Evolutionary conservation across 2,888 invertebrate species (phyloP).

Genomic region (Agrypnus murinus): DNA sequence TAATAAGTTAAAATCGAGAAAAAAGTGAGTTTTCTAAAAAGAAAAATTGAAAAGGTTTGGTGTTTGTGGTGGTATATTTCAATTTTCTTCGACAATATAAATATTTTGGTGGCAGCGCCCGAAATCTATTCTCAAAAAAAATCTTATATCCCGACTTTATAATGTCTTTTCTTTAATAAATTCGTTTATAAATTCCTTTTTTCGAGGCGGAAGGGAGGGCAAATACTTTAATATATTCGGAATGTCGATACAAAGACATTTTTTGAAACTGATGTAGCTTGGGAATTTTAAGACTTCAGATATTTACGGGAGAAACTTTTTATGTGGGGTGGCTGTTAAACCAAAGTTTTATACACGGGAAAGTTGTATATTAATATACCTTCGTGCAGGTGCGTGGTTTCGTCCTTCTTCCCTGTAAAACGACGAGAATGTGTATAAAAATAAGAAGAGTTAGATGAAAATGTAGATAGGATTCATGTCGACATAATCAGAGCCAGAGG

Average conservation of each 20-base stretch:
- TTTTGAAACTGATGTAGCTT: constrained; percentile 53
- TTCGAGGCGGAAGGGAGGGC: constrained; percentile 42
- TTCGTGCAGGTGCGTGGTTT: constrained; percentile 48
- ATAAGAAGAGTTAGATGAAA: constrained; percentile 20
- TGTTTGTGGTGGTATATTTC: constrained; percentile 33
- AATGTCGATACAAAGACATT: constrained; percentile 61
- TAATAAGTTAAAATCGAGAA: constrained; percentile 16
- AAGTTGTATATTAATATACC: constrained; percentile 52
- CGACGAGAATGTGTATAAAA: constrained; percentile 18
- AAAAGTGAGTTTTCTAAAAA: constrained; percentile 14
- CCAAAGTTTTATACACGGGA: constrained; percentile 50
- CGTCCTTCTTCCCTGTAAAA: constrained; percentile 12
- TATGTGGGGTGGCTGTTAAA: constrained; percentile 48
- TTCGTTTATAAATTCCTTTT: constrained; percentile 48
- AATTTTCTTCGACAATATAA: constrained; percentile 39
- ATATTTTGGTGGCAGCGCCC: constrained; percentile 26
- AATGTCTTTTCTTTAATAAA: constrained; percentile 50
- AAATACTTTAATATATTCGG: constrained; percentile 60
- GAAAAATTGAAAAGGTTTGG: constrained; percentile 13
- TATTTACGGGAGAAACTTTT: constrained; percentile 47
- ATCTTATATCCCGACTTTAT: constrained; percentile 44
- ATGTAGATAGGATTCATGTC: constrained; percentile 16
- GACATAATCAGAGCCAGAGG: constrained; percentile 19
- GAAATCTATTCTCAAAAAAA: constrained; percentile 37
- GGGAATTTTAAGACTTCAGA: constrained; percentile 50